Percentiles rank a stretch among this genome's conserved stretches.
Conservation (phyloP, 2,888 invertebrate genomes). For the Nudaria mundana region DNA sequence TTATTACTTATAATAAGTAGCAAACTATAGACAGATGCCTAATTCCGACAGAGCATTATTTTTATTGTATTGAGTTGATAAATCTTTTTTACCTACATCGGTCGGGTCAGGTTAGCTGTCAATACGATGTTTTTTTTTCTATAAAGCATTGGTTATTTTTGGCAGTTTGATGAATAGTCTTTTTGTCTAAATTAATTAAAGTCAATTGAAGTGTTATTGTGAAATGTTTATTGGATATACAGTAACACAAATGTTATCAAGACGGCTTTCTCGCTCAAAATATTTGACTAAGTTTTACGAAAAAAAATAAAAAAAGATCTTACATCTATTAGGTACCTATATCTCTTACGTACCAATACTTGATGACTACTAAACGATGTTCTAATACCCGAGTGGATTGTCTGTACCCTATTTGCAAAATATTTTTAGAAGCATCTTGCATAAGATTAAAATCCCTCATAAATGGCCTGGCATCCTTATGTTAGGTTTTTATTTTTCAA, state of each 20-base stretch:
- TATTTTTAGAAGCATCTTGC: too few species aligned
- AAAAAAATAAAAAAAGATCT: too few species aligned
- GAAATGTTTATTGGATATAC: slow-evolving; percentile 1
- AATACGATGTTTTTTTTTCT: slow-evolving; percentile 40
- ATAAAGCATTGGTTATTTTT: slow-evolving; percentile 42
- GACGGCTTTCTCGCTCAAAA: too few species aligned
- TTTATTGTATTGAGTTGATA: slow-evolving; percentile 50
- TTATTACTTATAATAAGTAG: slow-evolving; percentile 39
- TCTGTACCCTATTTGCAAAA: too few species aligned
- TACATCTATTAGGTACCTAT: too few species aligned
- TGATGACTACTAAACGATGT: too few species aligned
- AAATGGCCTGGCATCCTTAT: too few species aligned
- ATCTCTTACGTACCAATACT: too few species aligned
- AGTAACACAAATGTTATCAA: neutral
- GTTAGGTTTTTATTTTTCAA: too few species aligned
- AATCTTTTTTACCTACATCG: slow-evolving; percentile 48
- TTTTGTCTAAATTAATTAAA: slow-evolving; percentile 23
- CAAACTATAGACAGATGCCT: slow-evolving; percentile 15
- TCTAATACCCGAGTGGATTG: too few species aligned
- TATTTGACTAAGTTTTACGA: too few species aligned
- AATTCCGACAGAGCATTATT: slow-evolving; percentile 50
- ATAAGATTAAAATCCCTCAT: too few species aligned
- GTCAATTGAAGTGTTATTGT: slow-evolving; percentile 6
- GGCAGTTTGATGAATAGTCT: slow-evolving; percentile 47
- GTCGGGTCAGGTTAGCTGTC: slow-evolving; percentile 57